Evolutionary conservation across 2,797 vertebrate species (phyloP), one percentile per base, ranked within the genome.

Genomic region (Coregonus ussuriensis): DNA sequence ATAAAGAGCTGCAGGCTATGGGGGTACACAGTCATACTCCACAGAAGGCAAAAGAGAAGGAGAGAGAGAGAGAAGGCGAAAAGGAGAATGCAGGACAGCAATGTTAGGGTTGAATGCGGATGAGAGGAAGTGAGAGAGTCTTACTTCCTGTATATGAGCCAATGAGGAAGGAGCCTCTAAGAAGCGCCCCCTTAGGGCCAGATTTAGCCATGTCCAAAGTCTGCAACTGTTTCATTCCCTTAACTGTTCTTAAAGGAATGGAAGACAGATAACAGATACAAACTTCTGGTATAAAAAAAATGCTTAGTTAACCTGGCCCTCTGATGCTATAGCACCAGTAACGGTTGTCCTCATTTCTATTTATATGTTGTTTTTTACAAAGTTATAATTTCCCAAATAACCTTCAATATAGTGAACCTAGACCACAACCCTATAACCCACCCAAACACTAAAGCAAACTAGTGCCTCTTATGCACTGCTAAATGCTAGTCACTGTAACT

Each of bases 1-100:
- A 68, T 51, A 29, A 14, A 70, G 59, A 51, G 41, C 16, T 77
- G 56, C 79, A 84, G 85, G 79, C 74, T 72, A 52, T 72, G 56
- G 87, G 85, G 77, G 74, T 80, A 86, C 41, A 72, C 84, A 89
- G 76, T 86, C 83, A 89, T 79, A 81, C 82, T 76, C 31, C 29
- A 71, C n/a, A 72, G 9, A 16, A 15, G 66, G 47, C 7, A 56
- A 72, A 35, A 31, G 54, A 68, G 35, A 33, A 54, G 14, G 52
- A 74, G 79, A 69, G 18, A 63, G 37, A 41, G 47, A 70, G 73
- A 71, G 29, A 72, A 18, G 18, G 18, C 4, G 51, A 41, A 41
- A 35, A 56, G 29, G 6, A 33, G 53, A 33, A 35, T 65, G 21
- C 25, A 25, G 16, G 66, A 52, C 33, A 21, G 56, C 13, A n/a